A percentile compares a stretch with the other conserved stretches of the same genome.
phyloP scores from a whole-genome alignment of 2,797 vertebrate species.

The Tapera naevia region DNA sequence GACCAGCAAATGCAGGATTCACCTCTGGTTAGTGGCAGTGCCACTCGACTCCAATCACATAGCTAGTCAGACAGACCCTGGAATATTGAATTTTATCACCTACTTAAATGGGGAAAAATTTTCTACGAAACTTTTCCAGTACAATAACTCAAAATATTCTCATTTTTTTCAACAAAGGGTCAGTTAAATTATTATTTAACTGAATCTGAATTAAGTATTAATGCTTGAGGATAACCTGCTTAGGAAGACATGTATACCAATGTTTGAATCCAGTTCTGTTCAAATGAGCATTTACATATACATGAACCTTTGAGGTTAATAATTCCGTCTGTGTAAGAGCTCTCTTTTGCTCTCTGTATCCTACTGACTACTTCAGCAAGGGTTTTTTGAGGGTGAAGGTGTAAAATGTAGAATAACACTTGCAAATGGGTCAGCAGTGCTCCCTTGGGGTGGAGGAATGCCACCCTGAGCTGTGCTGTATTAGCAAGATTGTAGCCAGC shows the following conservation, averaged over 20 bases:
- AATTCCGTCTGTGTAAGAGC: neutral
- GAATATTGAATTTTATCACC: neutral
- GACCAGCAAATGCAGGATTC: neutral
- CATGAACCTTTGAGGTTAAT: neutral
- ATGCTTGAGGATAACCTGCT: neutral
- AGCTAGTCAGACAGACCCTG: neutral
- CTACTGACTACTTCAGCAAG: neutral
- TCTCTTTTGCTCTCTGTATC: neutral
- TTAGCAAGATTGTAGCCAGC: neutral
- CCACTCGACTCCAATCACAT: fast-evolving
- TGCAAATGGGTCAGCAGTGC: neutral
- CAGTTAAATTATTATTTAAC: neutral
- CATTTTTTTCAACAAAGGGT: neutral
- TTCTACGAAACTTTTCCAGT: neutral
- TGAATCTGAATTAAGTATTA: neutral
- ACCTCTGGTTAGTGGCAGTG: neutral
- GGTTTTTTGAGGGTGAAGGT: neutral
- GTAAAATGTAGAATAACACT: neutral
- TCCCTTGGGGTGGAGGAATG: neutral
- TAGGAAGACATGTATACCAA: neutral
- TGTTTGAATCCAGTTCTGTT: neutral
- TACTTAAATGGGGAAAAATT: neutral
- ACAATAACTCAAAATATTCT: neutral
- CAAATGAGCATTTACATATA: neutral
- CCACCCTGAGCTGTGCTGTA: neutral